Evolutionary conservation across 2,797 vertebrate species (phyloP).

Genomic region (Sciurus vulgaris): DNA sequence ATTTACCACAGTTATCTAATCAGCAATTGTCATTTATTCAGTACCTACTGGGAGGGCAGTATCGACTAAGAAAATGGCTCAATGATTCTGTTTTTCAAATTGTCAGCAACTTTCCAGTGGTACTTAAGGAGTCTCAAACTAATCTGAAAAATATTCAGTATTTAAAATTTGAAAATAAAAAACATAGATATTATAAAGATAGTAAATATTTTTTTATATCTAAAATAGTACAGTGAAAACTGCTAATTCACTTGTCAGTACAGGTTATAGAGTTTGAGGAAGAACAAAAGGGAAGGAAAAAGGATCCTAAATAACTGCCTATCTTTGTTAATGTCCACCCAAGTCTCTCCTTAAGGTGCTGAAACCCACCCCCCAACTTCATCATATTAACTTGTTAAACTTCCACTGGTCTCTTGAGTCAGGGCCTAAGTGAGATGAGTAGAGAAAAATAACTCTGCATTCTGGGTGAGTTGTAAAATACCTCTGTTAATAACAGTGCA

Average conservation of each 20-base stretch:
- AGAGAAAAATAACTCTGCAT: not conserved
- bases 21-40: slow-evolving; percentile 31
- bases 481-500: slow-evolving; percentile 66
- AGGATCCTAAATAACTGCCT: not conserved
- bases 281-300: not conserved
- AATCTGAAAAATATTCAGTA: not conserved
- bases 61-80: not conserved
- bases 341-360: not conserved
- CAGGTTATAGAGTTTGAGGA: not conserved
- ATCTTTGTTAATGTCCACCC: not conserved
- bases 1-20: not conserved
- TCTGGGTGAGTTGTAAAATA: not conserved
- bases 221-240: not conserved
- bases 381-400: not conserved
- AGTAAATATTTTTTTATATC: slow-evolving; percentile 2
- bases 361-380: not conserved
- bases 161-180: slow-evolving; percentile 51
- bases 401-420: not conserved
- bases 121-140: slow-evolving; percentile 45
- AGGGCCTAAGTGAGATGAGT: not conserved
- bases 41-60: not conserved
- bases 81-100: slow-evolving; percentile 35
- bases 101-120: not conserved
- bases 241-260: not conserved
- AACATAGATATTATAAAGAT: not conserved